phyloP scores from a whole-genome alignment of 2,797 vertebrate species.

The Sebastes kiyomatsui region DNA sequence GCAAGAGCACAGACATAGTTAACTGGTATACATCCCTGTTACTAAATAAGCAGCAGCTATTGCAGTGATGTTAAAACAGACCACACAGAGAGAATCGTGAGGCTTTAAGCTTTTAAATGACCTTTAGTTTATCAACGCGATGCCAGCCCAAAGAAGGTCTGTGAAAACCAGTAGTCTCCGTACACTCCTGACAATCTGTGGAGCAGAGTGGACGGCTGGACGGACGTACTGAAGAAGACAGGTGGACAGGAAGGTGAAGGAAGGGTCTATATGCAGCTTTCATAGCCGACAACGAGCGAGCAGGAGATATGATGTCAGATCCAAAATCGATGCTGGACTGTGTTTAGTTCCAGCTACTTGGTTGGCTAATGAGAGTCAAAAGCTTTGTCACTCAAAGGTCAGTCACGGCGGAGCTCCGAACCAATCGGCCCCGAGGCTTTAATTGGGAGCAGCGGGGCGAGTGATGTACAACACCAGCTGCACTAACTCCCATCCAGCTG shows the following conservation, averaged over 20 bases:
- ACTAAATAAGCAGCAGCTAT: background rate
- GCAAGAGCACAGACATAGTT: background rate
- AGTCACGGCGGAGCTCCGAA: slow-evolving; percentile 30
- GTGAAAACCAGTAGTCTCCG: background rate
- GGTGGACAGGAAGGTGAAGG: background rate
- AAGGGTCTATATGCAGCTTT: background rate
- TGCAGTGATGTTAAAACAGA: background rate
- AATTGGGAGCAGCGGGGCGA: slow-evolving; percentile 71
- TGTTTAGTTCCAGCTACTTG: slow-evolving; percentile 70
- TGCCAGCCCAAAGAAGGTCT: background rate
- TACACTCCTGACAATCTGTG: background rate
- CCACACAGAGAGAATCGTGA: background rate
- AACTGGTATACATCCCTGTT: background rate
- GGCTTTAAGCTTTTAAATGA: background rate
- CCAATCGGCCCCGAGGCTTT: slow-evolving; percentile 54
- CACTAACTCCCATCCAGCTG: slow-evolving; percentile 50
- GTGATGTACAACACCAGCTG: slow-evolving; percentile 59
- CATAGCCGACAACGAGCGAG: slow-evolving; percentile 45
- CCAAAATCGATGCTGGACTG: slow-evolving; percentile 71
- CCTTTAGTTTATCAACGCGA: background rate
- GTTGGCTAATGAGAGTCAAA: slow-evolving; percentile 80
- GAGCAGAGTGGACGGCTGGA: background rate
- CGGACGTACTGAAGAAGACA: background rate
- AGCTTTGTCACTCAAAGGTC: slow-evolving; percentile 80
- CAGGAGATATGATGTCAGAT: slow-evolving; percentile 55